These are phyloP conservation scores for Orthosia cruda DNA, from an alignment of 2,888 invertebrate species.

Conservation along the genomic window DNA sequence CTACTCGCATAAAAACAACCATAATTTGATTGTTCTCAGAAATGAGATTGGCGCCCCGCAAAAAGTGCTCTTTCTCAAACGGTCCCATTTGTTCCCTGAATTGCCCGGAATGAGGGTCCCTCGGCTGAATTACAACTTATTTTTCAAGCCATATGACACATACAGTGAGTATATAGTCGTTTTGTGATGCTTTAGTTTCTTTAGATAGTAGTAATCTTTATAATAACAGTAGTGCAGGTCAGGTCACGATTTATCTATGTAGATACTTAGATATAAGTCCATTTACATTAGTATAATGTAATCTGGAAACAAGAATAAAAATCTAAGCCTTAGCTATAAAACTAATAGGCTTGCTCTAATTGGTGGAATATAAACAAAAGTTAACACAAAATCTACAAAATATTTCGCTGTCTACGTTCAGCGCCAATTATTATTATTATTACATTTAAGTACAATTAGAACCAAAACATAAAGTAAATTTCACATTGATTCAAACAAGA, in stretches of 20 bases:
- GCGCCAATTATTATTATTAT: background rate
- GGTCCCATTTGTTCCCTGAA: constrained; percentile 81
- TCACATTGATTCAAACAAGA: constrained; percentile 10
- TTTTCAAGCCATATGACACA: constrained; percentile 77
- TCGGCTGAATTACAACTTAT: constrained; percentile 81
- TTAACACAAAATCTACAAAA: constrained; percentile 1
- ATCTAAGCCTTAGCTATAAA: constrained; percentile 22
- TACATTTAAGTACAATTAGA: constrained; percentile 10
- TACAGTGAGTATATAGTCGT: constrained; percentile 59
- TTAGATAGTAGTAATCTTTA: background rate
- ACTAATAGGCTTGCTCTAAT: background rate
- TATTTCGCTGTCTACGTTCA: background rate
- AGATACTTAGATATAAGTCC: constrained; percentile 2
- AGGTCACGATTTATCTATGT: constrained; percentile 12
- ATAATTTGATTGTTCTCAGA: constrained; percentile 74
- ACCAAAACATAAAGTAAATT: constrained; percentile 1
- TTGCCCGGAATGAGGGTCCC: constrained; percentile 78
- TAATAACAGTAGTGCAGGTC: constrained; percentile 1
- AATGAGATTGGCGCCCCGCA: constrained; percentile 79
- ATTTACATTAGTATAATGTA: background rate
- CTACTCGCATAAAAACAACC: constrained; percentile 68
- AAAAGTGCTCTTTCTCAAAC: constrained; percentile 81
- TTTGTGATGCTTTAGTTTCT: background rate
- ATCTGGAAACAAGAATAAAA: constrained; percentile 16
- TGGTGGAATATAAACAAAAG: constrained; percentile 3